These are phyloP conservation scores for Pangasius djambal DNA, from an alignment of 2,797 vertebrate species.

Conservation along the genomic window DNA sequence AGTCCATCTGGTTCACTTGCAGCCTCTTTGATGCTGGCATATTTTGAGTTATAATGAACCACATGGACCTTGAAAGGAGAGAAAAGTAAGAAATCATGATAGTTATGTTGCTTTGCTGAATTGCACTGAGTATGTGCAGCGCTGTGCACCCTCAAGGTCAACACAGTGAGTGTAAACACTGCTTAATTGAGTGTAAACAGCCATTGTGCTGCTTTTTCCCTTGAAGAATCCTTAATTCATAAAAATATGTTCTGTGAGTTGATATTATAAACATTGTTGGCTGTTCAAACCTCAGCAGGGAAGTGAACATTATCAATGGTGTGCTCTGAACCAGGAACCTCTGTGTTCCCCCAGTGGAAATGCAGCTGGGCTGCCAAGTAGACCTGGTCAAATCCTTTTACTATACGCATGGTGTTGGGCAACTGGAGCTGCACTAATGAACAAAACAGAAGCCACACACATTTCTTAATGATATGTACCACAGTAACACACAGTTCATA, in stretches of 20 bases:
- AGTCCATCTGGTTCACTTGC: slow-evolving; percentile 73
- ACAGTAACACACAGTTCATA: background rate
- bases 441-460: background rate
- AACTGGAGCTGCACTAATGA: slow-evolving; percentile 61
- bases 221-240: slow-evolving; percentile 1
- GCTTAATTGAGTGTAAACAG: slow-evolving; percentile 25
- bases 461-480: background rate
- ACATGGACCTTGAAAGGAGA: slow-evolving; percentile 77
- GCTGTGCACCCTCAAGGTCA: background rate
- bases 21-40: slow-evolving; percentile 67
- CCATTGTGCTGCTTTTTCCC: background rate
- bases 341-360: slow-evolving; percentile 79
- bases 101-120: background rate
- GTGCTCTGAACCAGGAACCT: slow-evolving; percentile 78
- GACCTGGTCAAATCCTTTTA: slow-evolving; percentile 56
- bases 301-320: slow-evolving; percentile 73
- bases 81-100: background rate
- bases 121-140: background rate
- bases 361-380: slow-evolving; percentile 78
- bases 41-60: slow-evolving; percentile 82
- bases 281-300: slow-evolving; percentile 77
- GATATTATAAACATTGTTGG: background rate
- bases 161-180: slow-evolving; percentile 11
- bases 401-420: slow-evolving; percentile 61
- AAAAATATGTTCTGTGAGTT: slow-evolving; percentile 11